phyloP scores from a whole-genome alignment of 2,888 invertebrate genomes.

The Phasia obesa region DNA sequence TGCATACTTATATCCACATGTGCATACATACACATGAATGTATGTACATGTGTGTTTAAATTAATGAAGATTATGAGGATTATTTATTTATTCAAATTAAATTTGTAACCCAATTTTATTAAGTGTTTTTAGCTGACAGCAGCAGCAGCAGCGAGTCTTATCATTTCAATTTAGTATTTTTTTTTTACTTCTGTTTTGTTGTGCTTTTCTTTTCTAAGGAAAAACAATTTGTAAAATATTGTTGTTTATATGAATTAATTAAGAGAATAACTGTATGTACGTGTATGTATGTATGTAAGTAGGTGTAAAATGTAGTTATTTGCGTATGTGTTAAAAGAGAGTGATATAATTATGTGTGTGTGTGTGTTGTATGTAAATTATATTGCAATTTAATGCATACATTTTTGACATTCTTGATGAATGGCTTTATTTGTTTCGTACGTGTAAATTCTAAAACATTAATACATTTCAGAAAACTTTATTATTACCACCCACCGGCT shows the following conservation, averaged over 20 bases:
- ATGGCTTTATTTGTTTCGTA: not conserved
- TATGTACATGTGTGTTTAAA: not conserved
- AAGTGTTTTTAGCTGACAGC: conserved; percentile 45
- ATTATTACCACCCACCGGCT: conserved; percentile 9
- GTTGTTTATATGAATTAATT: conserved; percentile 23
- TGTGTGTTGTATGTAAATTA: conserved; percentile 6
- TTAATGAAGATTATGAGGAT: conserved; percentile 18
- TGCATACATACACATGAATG: not conserved
- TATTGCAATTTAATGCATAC: conserved; percentile 26
- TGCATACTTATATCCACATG: too few species aligned
- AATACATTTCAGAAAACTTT: conserved; percentile 10
- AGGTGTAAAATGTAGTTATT: not conserved
- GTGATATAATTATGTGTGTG: not conserved
- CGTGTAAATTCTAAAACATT: conserved; percentile 21
- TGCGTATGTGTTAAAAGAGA: not conserved
- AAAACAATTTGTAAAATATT: conserved; percentile 10
- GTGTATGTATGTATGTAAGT: not conserved
- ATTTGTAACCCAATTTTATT: conserved; percentile 58
- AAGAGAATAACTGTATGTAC: not conserved
- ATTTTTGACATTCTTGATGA: conserved; percentile 48
- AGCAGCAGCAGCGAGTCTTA: not conserved
- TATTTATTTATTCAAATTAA: conserved; percentile 49
- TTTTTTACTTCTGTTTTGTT: not conserved
- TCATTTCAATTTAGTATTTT: conserved; percentile 32
- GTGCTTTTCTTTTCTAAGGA: not conserved